Evolutionary conservation across 2,888 invertebrate genomes (phyloP).

Genomic region (Hyles lineata): DNA sequence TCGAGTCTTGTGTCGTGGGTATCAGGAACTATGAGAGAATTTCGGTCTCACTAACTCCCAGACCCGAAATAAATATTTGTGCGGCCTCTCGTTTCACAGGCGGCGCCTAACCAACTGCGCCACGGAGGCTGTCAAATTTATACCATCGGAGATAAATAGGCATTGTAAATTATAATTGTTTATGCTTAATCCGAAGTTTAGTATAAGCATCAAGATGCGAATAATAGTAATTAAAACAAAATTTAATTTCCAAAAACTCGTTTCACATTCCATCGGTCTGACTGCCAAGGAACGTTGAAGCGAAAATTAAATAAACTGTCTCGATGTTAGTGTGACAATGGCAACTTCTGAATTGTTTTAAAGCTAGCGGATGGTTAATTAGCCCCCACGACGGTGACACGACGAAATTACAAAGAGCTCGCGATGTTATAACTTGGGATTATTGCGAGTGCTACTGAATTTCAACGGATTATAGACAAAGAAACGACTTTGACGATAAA

Average conservation of each 20-base stretch:
- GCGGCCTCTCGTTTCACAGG: no score
- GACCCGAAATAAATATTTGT: no score
- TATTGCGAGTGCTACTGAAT: conserved; percentile 3
- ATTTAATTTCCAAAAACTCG: neutral
- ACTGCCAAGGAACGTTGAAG: neutral
- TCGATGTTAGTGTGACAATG: conserved; percentile 31
- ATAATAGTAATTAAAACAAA: neutral
- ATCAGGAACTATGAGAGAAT: no score
- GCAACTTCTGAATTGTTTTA: conserved; percentile 30
- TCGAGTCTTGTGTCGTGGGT: no score
- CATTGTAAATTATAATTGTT: no score
- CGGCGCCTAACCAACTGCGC: no score
- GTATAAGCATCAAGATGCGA: no score
- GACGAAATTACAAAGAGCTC: conserved; percentile 42
- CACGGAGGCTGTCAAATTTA: no score
- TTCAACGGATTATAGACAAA: conserved; percentile 1
- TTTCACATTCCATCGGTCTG: neutral
- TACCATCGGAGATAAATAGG: no score
- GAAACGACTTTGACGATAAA: neutral
- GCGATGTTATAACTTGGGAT: conserved; percentile 32
- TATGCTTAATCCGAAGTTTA: no score
- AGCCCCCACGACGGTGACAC: conserved; percentile 29
- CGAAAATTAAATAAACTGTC: conserved; percentile 14
- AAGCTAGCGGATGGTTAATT: conserved; percentile 28
- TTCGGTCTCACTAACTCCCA: no score